Conservation (phyloP, 2,797 vertebrate species). For the Eulemur rubriventer region DNA sequence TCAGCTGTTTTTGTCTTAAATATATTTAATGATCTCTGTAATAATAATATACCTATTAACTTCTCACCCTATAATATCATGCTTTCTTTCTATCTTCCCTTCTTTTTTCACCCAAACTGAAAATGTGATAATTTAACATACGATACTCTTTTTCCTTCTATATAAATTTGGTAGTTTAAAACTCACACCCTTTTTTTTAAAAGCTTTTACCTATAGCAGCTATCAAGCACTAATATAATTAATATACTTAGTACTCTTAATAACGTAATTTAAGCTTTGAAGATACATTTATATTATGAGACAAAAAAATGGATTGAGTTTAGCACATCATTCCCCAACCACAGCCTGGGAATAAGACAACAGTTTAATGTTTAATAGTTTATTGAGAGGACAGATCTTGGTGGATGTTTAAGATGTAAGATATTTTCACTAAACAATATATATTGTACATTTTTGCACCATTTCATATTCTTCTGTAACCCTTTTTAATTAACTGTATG, state of each 20-base stretch:
- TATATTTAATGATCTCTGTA: not conserved
- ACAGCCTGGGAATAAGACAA: not conserved
- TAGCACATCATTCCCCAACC: not conserved
- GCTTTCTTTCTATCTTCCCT: not conserved
- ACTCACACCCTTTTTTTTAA: not conserved
- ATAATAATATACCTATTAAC: not conserved
- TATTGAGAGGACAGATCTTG: not conserved
- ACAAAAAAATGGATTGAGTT: not conserved
- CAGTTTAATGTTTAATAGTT: not conserved
- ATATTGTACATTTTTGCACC: too few species aligned
- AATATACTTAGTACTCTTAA: not conserved
- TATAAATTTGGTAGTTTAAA: not conserved
- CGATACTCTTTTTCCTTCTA: not conserved
- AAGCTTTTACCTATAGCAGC: not conserved
- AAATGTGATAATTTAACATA: not conserved
- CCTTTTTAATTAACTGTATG: not conserved
- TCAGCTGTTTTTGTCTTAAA: not conserved
- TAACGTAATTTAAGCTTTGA: not conserved
- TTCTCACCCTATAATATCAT: not conserved
- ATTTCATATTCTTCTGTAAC: not conserved
- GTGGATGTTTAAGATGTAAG: not conserved
- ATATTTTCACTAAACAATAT: not conserved
- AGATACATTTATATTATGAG: not conserved
- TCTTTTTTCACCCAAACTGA: not conserved
- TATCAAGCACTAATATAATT: not conserved